Percentiles rank a stretch among this genome's conserved stretches.
Conservation (phyloP, 2,888 invertebrate species). For the Sminthurides aquaticus region DNA sequence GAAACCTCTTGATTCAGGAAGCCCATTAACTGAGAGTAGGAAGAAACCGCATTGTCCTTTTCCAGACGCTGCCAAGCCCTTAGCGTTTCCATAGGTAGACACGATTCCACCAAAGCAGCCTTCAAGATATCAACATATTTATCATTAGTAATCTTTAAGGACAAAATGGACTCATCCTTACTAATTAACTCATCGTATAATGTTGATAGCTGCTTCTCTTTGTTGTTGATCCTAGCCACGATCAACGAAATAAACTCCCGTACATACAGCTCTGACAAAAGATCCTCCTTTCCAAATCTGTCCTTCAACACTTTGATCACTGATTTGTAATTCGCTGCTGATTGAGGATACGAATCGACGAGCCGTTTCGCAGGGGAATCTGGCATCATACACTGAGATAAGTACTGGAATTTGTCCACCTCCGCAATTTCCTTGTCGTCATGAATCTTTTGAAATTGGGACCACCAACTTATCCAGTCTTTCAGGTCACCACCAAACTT, state of each 20-base stretch:
- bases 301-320: not conserved
- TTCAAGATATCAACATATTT: not conserved
- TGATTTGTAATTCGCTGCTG: not conserved
- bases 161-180: not conserved
- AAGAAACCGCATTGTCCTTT: not conserved
- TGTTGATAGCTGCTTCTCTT: not conserved
- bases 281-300: not conserved
- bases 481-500: not conserved
- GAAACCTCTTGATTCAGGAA: not conserved
- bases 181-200: not conserved
- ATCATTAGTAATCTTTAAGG: not conserved
- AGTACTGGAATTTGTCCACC: not conserved
- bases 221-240: not conserved
- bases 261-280: not conserved
- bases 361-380: not conserved
- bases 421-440: not conserved
- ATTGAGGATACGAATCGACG: not conserved
- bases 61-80: not conserved
- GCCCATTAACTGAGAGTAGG: not conserved
- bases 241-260: not conserved
- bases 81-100: not conserved
- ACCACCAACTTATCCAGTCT: not conserved
- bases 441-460: not conserved
- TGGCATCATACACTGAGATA: not conserved
- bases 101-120: not conserved